phyloP scores from a whole-genome alignment of 1,140 invertebrate species.

The Scaptodrosophila lebanonensis region DNA sequence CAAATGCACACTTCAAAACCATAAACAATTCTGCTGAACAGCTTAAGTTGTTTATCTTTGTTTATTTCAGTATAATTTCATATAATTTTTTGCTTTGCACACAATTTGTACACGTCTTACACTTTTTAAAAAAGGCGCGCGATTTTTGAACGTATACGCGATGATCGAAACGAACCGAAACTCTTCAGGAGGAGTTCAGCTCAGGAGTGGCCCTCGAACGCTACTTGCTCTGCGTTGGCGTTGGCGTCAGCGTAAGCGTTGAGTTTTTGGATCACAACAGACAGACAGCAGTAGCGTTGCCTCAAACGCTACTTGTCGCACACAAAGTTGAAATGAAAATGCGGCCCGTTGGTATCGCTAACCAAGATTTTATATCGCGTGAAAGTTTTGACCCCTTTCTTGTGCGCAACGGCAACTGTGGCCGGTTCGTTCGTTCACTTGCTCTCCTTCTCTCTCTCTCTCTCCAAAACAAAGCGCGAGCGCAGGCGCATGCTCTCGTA shows the following conservation, averaged over 20 bases:
- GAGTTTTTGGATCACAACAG: slow-evolving; percentile 22
- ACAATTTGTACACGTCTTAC: no score
- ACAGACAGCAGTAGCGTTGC: no score
- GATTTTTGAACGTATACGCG: no score
- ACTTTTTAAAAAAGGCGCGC: slow-evolving; percentile 15
- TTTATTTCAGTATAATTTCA: slow-evolving; percentile 7
- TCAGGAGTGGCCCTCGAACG: no score
- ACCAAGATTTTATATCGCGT: slow-evolving; percentile 77
- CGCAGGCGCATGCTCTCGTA: no score
- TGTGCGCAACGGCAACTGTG: no score
- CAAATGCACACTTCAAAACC: slow-evolving; percentile 46
- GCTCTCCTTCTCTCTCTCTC: background rate
- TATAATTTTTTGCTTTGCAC: background rate
- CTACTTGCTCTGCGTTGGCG: no score
- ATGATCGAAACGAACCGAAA: slow-evolving; percentile 11
- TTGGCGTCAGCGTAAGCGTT: no score
- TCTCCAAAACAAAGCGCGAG: no score
- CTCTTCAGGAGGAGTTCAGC: slow-evolving; percentile 24
- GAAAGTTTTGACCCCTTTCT: slow-evolving; percentile 77
- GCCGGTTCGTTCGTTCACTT: slow-evolving; percentile 48
- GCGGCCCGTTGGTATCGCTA: slow-evolving; percentile 64
- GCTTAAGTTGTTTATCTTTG: slow-evolving; percentile 32
- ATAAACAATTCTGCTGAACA: slow-evolving; percentile 36
- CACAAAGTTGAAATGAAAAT: slow-evolving; percentile 74
- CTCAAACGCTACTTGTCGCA: slow-evolving; percentile 61